Evolutionary conservation across 2,113 vertebrate species (phyloP).

Genomic region (Manacus vitellinus): DNA sequence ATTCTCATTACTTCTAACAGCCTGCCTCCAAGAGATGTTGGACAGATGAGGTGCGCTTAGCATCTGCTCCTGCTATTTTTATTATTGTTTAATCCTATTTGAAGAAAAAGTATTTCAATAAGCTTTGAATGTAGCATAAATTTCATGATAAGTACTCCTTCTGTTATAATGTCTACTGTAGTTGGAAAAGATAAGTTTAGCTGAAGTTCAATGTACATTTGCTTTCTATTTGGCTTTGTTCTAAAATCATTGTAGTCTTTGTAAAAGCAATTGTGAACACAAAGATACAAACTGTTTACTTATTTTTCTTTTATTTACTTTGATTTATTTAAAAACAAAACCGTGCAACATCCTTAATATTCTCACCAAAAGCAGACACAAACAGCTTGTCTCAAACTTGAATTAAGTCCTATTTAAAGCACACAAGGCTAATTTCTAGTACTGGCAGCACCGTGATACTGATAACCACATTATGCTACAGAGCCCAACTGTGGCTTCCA

Average conservation of each 20-base stretch:
- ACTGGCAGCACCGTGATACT: constrained; percentile 8
- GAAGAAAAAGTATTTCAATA: neutral
- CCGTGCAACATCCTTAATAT: neutral
- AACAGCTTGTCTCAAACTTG: constrained; percentile 42
- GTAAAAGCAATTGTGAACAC: neutral
- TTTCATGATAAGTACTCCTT: neutral
- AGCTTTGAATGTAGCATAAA: neutral
- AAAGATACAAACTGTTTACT: constrained; percentile 6
- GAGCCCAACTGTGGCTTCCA: constrained; percentile 5
- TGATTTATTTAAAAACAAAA: constrained; percentile 50
- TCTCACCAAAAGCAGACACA: constrained; percentile 34
- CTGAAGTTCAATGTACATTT: neutral
- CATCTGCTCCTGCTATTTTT: neutral
- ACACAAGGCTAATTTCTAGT: constrained; percentile 45
- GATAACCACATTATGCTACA: constrained; percentile 42
- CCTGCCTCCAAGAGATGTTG: neutral
- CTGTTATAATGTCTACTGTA: neutral
- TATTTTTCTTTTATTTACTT: constrained; percentile 34
- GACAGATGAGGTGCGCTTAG: neutral
- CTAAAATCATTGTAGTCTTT: neutral
- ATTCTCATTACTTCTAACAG: neutral
- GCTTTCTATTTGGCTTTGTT: neutral
- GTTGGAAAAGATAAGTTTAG: neutral
- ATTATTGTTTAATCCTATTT: neutral
- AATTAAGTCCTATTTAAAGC: constrained; percentile 52